Evolutionary conservation across 1,140 invertebrate species (phyloP), one percentile per base, ranked within the genome.

Genomic region (Musca vetustissima): DNA sequence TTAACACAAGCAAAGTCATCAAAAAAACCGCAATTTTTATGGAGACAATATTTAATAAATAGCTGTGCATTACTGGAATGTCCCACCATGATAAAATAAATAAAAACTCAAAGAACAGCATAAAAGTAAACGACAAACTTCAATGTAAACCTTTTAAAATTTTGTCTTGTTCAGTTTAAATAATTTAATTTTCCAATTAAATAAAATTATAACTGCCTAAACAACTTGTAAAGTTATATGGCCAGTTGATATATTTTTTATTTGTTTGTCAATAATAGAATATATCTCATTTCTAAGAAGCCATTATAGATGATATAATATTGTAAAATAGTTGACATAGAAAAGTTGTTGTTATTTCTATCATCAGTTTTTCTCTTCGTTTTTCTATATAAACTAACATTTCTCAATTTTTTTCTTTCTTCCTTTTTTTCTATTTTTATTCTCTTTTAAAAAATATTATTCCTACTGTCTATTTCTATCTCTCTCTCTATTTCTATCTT

Each of bases 141-240:
- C n/a, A n/a, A n/a, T n/a, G n/a, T n/a, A n/a, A n/a, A n/a, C n/a
- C n/a, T n/a, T n/a, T n/a, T n/a, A 4, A 3, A 28, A 28, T 28
- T 43, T 13, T 13, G 36, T 43, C 36, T 43, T 43, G 36, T 43
- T 43, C 36, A 43, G 36, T 43, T 43, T 43, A 43, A 43, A 28
- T 28, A 28, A 4, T 43, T 43, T 9, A 43, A 43, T 43, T 43
- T 32, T 32, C 28, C 3, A 32, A n/a, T 36, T 52, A 19, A 52
- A 19, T 6, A 61, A 65, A 69, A n/a, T n/a, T n/a, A n/a, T 64
- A 70, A 80, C 78, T 80, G 78, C 78, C 78, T 79, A 79, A n/a
- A 28, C 6, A 79, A 78, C 78, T 80, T 80, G 72, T 73, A 80
- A 80, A 79, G 77, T 80, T 49, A 24, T 24, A 65, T 48, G 14